phyloP scores from a whole-genome alignment of 2,797 vertebrate species.

The Gadopsis marmoratus region DNA sequence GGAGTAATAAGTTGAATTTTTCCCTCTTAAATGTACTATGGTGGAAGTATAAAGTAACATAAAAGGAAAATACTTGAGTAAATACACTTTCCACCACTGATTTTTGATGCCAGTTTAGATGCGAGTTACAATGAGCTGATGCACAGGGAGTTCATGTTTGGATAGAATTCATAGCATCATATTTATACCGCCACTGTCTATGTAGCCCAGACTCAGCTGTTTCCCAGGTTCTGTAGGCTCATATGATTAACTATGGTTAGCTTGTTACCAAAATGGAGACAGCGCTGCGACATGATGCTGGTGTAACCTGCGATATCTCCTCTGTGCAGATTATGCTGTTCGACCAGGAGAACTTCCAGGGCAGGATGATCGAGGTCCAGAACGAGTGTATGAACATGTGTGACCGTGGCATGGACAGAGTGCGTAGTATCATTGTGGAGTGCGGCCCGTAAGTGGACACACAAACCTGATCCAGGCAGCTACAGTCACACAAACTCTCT shows the following conservation, averaged over 20 bases:
- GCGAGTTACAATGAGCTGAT: too few species aligned
- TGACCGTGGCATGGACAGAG: constrained; percentile 91
- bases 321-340: constrained; percentile 89
- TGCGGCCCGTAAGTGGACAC: constrained; percentile 93
- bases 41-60: not conserved
- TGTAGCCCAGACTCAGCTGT: not conserved
- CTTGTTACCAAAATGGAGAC: not conserved
- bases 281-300: not conserved
- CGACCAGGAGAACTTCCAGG: constrained; percentile 98
- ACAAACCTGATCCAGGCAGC: not conserved
- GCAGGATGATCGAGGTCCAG: constrained; percentile 91
- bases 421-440: constrained; percentile 93
- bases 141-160: not conserved
- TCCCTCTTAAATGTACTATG: not conserved
- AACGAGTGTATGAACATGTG: constrained; percentile 93
- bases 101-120: too few species aligned
- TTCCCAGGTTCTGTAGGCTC: too few species aligned
- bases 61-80: not conserved
- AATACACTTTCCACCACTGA: too few species aligned
- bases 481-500: not conserved
- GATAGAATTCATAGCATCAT: not conserved
- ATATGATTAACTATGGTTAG: too few species aligned
- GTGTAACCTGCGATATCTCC: not conserved
- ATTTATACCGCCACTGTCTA: not conserved
- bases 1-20: not conserved